phyloP scores from a whole-genome alignment of 2,113 vertebrate genomes.

The Chloroceryle aenea region DNA sequence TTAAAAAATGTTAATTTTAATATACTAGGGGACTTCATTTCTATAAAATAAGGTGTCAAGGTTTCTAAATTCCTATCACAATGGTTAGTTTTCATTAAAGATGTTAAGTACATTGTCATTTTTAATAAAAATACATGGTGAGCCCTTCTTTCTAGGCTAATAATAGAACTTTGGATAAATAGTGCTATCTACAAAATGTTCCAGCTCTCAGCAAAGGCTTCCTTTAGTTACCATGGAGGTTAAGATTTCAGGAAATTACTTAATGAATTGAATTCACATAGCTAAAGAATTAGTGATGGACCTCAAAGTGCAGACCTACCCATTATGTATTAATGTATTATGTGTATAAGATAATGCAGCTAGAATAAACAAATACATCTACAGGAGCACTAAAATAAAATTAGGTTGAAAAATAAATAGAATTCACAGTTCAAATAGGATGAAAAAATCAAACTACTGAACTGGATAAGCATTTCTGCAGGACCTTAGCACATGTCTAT shows the following conservation, averaged over 20 bases:
- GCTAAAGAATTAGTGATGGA: slow-evolving; percentile 10
- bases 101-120: slow-evolving; percentile 46
- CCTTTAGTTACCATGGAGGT: neutral
- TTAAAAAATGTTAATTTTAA: slow-evolving; percentile 81
- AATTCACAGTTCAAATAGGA: neutral
- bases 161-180: slow-evolving; percentile 62
- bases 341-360: neutral
- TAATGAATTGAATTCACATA: slow-evolving; percentile 9
- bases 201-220: slow-evolving; percentile 36
- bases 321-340: neutral
- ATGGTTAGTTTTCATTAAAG: slow-evolving; percentile 40
- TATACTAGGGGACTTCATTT: slow-evolving; percentile 68
- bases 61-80: neutral
- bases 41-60: slow-evolving; percentile 66
- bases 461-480: neutral
- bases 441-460: neutral
- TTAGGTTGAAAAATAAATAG: neutral
- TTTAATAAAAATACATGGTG: slow-evolving; percentile 9
- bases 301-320: neutral
- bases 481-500: neutral
- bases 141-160: slow-evolving; percentile 28
- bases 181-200: slow-evolving; percentile 26
- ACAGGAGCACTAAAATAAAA: neutral
- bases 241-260: neutral
- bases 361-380: neutral